These are phyloP conservation scores for Onthophagus sagittarius DNA, from an alignment of 2,888 invertebrate genomes.

Conservation along the genomic window DNA sequence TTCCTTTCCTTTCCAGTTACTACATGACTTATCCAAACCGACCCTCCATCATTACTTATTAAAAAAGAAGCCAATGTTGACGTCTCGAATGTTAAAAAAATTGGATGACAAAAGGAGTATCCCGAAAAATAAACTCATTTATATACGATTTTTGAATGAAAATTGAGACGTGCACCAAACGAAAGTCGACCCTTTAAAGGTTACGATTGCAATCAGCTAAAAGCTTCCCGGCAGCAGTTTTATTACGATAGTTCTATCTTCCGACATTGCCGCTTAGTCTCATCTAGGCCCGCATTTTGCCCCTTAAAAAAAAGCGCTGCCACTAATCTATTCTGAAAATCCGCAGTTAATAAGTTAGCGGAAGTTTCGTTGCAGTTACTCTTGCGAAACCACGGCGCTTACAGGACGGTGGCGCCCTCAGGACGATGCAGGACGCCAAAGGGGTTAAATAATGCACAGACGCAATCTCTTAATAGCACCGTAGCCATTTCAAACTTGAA, in stretches of 20 bases:
- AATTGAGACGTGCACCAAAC: neutral
- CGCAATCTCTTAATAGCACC: constrained; percentile 12
- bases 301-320: neutral
- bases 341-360: neutral
- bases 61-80: neutral
- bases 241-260: neutral
- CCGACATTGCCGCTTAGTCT: neutral
- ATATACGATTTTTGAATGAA: neutral
- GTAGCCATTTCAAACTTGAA: neutral
- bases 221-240: neutral
- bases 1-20: neutral
- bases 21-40: neutral
- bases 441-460: constrained; percentile 7
- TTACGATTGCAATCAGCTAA: neutral
- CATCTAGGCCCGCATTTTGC: neutral
- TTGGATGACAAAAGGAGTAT: neutral
- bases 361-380: neutral
- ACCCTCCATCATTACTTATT: neutral
- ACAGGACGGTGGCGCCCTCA: neutral
- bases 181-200: neutral
- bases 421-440: neutral
- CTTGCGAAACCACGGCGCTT: neutral
- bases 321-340: neutral
- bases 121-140: too few species aligned
- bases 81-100: neutral